These are phyloP conservation scores for Bombylius discolor DNA, from an alignment of 2,888 invertebrate species.

Conservation along the genomic window DNA sequence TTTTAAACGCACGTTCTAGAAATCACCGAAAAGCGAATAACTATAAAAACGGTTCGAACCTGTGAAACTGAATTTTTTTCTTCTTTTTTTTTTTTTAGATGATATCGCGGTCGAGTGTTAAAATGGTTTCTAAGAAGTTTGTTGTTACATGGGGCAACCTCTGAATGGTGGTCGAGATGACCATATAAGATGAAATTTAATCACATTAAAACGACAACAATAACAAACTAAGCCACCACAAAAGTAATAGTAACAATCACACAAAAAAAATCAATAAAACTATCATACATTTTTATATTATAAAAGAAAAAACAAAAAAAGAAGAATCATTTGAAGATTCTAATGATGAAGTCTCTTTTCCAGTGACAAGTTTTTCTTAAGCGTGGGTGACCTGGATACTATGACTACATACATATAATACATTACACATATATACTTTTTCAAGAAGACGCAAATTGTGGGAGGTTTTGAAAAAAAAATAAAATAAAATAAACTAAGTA, in stretches of 20 bases:
- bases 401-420: too few species aligned
- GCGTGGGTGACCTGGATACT: constrained; percentile 10
- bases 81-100: background rate
- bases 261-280: background rate
- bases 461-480: background rate
- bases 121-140: constrained; percentile 14
- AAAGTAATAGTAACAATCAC: background rate
- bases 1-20: too few species aligned
- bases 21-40: too few species aligned
- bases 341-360: constrained; percentile 1
- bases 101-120: constrained; percentile 12
- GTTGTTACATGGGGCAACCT: constrained; percentile 2
- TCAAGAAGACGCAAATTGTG: background rate
- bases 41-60: too few species aligned
- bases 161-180: constrained; percentile 6
- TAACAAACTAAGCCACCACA: background rate
- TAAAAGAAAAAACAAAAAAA: background rate
- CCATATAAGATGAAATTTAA: constrained; percentile 1
- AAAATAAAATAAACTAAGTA: too few species aligned
- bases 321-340: constrained; percentile 1
- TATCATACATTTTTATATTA: background rate
- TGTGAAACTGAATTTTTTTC: too few species aligned
- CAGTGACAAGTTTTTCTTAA: constrained; percentile 6
- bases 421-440: background rate
- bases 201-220: background rate